Conservation (phyloP, 2,797 vertebrate species). For the Siniperca obscura region DNA sequence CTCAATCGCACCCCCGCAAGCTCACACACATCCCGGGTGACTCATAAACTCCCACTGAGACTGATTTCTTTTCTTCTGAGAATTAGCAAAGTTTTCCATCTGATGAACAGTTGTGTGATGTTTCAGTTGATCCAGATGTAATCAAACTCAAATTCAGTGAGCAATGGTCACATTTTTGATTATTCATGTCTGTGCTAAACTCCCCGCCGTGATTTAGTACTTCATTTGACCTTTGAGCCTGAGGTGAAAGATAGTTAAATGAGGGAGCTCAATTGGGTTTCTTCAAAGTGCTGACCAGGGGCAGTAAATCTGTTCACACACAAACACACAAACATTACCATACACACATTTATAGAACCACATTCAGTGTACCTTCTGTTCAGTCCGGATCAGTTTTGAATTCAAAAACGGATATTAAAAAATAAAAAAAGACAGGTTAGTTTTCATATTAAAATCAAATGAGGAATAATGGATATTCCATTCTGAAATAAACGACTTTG, state of each 20-base stretch:
- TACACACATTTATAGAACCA: neutral
- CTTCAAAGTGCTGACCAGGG: slow-evolving; percentile 15
- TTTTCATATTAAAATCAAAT: neutral
- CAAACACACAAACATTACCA: neutral
- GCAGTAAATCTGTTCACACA: slow-evolving; percentile 17
- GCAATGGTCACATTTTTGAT: neutral
- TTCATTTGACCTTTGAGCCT: slow-evolving; percentile 44
- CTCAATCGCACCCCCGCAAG: slow-evolving; percentile 59
- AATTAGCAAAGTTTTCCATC: slow-evolving; percentile 24
- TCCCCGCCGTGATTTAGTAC: slow-evolving; percentile 11
- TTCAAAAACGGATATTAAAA: neutral
- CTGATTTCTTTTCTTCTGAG: neutral
- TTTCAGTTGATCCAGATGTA: neutral
- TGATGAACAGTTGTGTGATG: neutral
- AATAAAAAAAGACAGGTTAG: neutral
- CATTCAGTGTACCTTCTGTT: neutral
- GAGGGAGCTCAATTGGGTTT: neutral
- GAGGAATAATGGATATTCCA: neutral
- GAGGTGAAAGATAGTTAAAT: slow-evolving; percentile 28
- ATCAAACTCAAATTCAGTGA: neutral
- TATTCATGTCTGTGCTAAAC: neutral
- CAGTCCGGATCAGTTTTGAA: neutral
- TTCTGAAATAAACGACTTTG: neutral
- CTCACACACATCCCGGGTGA: slow-evolving; percentile 73
- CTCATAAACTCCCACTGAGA: slow-evolving; percentile 67